Evolutionary conservation across 2,888 invertebrate genomes (phyloP).

Genomic region (Nephrotoma guestfalica): DNA sequence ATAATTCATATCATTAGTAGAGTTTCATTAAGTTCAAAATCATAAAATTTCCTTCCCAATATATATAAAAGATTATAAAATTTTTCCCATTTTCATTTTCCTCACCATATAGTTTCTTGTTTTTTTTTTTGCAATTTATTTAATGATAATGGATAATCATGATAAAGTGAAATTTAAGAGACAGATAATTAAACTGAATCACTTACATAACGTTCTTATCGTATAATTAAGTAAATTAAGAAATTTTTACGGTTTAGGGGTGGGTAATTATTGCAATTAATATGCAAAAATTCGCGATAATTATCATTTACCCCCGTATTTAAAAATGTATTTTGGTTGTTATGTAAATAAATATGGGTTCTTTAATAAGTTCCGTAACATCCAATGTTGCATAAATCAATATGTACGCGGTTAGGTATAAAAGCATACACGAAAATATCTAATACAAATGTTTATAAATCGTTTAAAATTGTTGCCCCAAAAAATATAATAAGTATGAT

Average conservation of each 20-base stretch:
- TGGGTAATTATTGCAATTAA: neutral
- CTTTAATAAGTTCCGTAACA: no score
- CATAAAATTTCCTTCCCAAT: neutral
- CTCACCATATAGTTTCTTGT: neutral
- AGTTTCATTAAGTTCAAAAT: neutral
- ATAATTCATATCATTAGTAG: neutral
- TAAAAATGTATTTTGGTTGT: no score
- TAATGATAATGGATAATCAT: neutral
- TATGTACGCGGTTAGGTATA: no score
- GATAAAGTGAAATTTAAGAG: neutral
- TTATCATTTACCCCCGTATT: neutral
- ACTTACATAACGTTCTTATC: neutral
- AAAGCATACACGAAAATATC: neutral
- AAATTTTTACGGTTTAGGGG: neutral
- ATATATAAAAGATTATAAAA: neutral
- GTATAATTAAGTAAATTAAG: neutral
- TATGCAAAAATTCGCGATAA: neutral
- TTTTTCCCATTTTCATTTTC: neutral
- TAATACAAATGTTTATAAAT: neutral
- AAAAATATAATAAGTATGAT: neutral
- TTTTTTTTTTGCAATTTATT: neutral
- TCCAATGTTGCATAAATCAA: no score
- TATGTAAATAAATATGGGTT: no score
- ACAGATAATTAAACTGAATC: neutral
- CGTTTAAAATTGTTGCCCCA: neutral